A percentile compares a stretch with the other conserved stretches of the same genome.
Evolutionary conservation across 2,113 vertebrate species (phyloP).

Genomic region (Gobiocypris rarus): DNA sequence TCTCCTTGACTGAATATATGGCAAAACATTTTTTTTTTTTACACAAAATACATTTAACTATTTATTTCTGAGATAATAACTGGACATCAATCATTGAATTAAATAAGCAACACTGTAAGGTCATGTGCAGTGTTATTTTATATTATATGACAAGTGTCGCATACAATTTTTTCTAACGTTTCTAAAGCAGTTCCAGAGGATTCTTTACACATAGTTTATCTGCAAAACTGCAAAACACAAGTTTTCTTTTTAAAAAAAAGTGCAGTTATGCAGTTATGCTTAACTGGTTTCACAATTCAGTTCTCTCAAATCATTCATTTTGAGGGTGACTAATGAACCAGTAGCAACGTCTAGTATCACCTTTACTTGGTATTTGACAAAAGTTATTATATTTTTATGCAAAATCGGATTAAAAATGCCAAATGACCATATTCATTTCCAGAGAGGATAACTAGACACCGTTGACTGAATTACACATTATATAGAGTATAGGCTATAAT

Average conservation of each 20-base stretch:
- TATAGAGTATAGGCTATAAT: not conserved
- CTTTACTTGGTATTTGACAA: not conserved
- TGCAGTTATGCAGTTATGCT: no score
- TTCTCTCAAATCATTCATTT: no score
- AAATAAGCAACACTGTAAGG: not conserved
- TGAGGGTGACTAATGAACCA: no score
- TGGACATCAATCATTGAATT: not conserved
- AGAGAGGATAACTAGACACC: not conserved
- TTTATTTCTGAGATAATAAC: not conserved
- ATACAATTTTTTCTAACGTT: no score
- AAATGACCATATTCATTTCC: not conserved
- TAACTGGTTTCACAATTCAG: no score
- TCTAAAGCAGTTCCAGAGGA: no score
- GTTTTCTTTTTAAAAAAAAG: no score
- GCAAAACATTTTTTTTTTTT: not conserved
- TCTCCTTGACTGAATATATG: not conserved
- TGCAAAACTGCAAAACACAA: no score
- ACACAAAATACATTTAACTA: not conserved
- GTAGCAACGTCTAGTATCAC: no score
- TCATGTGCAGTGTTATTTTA: not conserved
- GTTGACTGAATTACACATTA: not conserved
- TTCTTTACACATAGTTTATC: no score
- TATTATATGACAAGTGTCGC: no score
- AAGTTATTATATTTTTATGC: not conserved
- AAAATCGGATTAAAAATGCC: not conserved